These are phyloP conservation scores for Crossocerus cetratus DNA, from an alignment of 2,888 invertebrate species.

Conservation along the genomic window DNA sequence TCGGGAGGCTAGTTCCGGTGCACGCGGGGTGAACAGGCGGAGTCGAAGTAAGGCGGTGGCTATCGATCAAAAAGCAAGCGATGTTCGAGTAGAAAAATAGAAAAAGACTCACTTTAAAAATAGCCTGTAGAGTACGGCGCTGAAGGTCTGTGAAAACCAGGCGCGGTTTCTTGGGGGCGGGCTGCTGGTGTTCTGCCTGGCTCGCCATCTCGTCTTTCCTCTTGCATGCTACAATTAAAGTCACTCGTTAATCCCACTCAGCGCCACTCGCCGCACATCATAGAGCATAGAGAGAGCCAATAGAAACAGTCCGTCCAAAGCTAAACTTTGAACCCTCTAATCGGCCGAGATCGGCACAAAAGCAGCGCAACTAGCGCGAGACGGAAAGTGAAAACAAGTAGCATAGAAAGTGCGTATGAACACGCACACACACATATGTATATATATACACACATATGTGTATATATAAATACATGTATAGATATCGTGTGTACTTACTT, in stretches of 20 bases:
- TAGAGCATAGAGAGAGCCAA: neutral
- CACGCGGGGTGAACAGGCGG: too few species aligned
- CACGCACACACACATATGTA: neutral
- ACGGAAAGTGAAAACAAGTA: neutral
- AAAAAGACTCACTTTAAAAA: conserved; percentile 91
- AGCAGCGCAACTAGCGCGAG: neutral
- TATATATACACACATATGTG: neutral
- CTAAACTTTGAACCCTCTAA: too few species aligned
- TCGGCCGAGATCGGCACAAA: neutral
- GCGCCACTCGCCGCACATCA: neutral
- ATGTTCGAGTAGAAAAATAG: conserved; percentile 26
- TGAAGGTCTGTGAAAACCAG: conserved; percentile 99
- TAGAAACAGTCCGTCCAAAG: neutral
- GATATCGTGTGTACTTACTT: conserved; percentile 83
- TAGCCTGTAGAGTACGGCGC: conserved; percentile 99
- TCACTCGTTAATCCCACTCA: conserved; percentile 37
- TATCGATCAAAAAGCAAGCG: conserved; percentile 55
- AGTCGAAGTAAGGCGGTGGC: neutral
- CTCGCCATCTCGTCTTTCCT: conserved; percentile 94
- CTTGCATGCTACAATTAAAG: conserved; percentile 88
- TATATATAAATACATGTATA: too few species aligned
- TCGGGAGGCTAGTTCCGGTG: too few species aligned
- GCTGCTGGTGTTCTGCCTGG: conserved; percentile 86
- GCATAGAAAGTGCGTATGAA: too few species aligned
- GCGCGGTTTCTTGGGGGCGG: conserved; percentile 99